Base-by-base conservation (phyloP, 2,113 vertebrate species). In the Hypomesus transpacificus region DNA sequence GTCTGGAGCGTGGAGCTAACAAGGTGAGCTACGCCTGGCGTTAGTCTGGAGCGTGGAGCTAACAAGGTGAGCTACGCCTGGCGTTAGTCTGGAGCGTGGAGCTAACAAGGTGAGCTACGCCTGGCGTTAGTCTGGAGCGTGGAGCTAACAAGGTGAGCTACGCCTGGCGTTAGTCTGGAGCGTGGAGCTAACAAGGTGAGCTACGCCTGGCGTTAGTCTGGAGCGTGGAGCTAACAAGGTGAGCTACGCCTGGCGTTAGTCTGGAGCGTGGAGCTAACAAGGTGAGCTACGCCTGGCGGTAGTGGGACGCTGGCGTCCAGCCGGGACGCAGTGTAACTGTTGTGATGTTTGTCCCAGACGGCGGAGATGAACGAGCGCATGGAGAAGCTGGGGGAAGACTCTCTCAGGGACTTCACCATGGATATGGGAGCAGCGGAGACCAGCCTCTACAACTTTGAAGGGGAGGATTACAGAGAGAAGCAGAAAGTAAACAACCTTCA, bases 161-260 rank as follows among this genome's bases (percentile, higher is more conserved):
- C 3, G 3, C 31, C 31, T 31, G 3, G 31, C 5, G 31, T 31
- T 31, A 6, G 31, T 3, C 31, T 4, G 31, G 31, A 31, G 31
- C 2, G 31, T 3, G 31, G 31, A 31, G 31, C 31, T 31, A 6
- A 31, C 2, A 6, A 31, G 31, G 31, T 31, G 31, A 31, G 31
- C 5, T 31, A 0, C 3, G 31, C 31, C 3, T 31, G 2, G 5
- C 31, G 5, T 31, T 31, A 31, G 31, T 31, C 80, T 96, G 74
- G 94, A 95, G 84, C 92, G 94, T 86, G 94, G 95, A 17, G 94
- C 94, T 86, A 95, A 94, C 87, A 95, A 96, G 94, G 95, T 95
- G 75, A 79, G 31, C 31, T 34, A 7, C 4, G 4, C 31, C 31
- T 34, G 4, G 6, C 4, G 6, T 34, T 34, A 34, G 31, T 34